phyloP scores from a whole-genome alignment of 2,888 invertebrate species.

The Shargacucullia verbasci region DNA sequence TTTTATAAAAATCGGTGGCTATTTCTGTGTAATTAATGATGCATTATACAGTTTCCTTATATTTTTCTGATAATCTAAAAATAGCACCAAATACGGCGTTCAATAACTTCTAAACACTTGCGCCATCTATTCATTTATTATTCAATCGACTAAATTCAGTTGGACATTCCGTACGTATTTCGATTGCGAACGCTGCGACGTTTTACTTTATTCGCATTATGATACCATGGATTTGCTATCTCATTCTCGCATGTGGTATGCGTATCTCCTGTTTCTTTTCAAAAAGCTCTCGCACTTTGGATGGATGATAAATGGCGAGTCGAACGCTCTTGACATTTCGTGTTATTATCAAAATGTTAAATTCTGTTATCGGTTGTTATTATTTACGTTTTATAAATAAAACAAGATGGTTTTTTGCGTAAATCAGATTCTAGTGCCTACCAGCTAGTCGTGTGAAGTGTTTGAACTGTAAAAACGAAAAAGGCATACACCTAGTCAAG shows the following conservation, averaged over 20 bases:
- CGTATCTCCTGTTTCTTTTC: conserved; percentile 62
- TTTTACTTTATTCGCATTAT: conserved; percentile 64
- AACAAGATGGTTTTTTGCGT: conserved; percentile 63
- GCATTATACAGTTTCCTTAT: conserved; percentile 18
- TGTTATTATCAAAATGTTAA: conserved; percentile 70
- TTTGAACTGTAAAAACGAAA: conserved; percentile 48
- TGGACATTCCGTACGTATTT: conserved; percentile 36
- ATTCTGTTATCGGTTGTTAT: conserved; percentile 62
- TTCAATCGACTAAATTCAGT: conserved; percentile 56
- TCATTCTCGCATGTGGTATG: conserved; percentile 50
- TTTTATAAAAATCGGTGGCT: conserved; percentile 3
- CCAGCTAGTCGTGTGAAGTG: conserved; percentile 39
- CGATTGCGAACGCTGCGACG: conserved; percentile 36
- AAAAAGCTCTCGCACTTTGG: conserved; percentile 60
- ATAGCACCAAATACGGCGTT: conserved; percentile 79
- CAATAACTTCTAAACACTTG: conserved; percentile 84
- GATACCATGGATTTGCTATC: conserved; percentile 54
- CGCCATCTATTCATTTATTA: conserved; percentile 72
- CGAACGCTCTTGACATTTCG: conserved; percentile 80
- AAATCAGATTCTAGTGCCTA: conserved; percentile 31
- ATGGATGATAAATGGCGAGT: conserved; percentile 82
- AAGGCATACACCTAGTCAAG: conserved; percentile 51
- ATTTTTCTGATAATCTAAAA: conserved; percentile 69
- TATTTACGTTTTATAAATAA: conserved; percentile 72
- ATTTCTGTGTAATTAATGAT: conserved; percentile 12